Conservation (phyloP, 2,797 vertebrate species). For the Poeciliopsis gracilis region DNA sequence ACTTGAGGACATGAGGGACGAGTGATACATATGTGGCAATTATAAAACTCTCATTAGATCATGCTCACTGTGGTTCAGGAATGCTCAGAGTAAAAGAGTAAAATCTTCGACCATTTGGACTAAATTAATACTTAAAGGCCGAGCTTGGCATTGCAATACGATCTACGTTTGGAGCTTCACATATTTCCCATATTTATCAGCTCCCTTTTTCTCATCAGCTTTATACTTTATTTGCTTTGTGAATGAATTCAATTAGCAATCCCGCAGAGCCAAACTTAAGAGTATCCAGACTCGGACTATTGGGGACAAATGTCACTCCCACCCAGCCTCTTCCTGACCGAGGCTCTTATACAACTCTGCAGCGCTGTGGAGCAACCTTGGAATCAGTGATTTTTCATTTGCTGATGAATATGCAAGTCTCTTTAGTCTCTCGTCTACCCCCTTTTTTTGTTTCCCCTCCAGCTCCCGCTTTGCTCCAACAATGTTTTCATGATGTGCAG, state of each 20-base stretch:
- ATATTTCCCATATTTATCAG: conserved; percentile 73
- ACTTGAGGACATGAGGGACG: conserved; percentile 75
- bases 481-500: conserved; percentile 82
- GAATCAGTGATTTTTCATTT: conserved; percentile 84
- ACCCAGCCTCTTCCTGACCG: conserved; percentile 36
- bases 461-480: conserved; percentile 50
- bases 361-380: conserved; percentile 35
- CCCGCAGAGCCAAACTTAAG: conserved; percentile 48
- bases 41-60: conserved; percentile 79
- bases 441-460: conserved; percentile 51
- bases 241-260: conserved; percentile 45
- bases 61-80: conserved; percentile 44
- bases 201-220: conserved; percentile 46
- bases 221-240: conserved; percentile 58
- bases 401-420: conserved; percentile 86
- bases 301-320: conserved; percentile 81
- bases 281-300: conserved; percentile 71
- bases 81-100: conserved; percentile 38
- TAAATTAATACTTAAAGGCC: conserved; percentile 53
- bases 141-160: conserved; percentile 55
- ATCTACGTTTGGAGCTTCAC: conserved; percentile 47
- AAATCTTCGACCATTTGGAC: conserved; percentile 52
- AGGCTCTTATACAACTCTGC: conserved; percentile 42
- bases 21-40: conserved; percentile 86
- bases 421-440: conserved; percentile 51